Percentiles rank a stretch among this genome's conserved stretches.
phyloP scores from a whole-genome alignment of 1,140 invertebrate species.

The Trachymyrmex cornetzi region DNA sequence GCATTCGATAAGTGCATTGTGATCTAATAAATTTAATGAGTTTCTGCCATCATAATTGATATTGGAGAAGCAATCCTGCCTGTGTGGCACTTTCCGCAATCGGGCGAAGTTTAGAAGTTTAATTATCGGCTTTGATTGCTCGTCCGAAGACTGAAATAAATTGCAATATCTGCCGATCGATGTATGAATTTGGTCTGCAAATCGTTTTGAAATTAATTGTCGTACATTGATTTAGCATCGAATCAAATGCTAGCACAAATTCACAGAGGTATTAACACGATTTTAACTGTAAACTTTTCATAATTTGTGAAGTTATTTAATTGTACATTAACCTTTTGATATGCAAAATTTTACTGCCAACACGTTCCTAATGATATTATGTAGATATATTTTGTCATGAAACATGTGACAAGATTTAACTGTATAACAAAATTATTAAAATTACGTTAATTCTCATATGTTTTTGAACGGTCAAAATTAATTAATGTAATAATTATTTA shows the following conservation, averaged over 20 bases:
- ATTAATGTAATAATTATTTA: constrained; percentile 18
- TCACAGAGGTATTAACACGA: constrained; percentile 16
- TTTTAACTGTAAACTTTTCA: constrained; percentile 15
- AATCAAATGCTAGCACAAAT: neutral
- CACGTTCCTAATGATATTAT: neutral
- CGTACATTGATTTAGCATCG: constrained; percentile 36
- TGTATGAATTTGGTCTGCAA: constrained; percentile 53
- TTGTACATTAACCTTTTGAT: constrained; percentile 22
- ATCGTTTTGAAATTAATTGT: constrained; percentile 55
- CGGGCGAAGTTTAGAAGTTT: constrained; percentile 76
- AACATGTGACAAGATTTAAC: constrained; percentile 15
- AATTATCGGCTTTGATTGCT: constrained; percentile 79
- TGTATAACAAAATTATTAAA: neutral
- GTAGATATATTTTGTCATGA: constrained; percentile 24
- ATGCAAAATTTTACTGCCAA: neutral
- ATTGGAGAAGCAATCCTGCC: constrained; percentile 68
- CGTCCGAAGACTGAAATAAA: constrained; percentile 68
- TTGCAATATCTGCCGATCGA: constrained; percentile 63
- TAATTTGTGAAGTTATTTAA: constrained; percentile 34
- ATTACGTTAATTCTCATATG: constrained; percentile 11
- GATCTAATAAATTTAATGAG: constrained; percentile 74
- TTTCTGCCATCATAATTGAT: constrained; percentile 75
- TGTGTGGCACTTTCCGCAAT: constrained; percentile 74
- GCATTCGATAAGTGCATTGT: constrained; percentile 70
- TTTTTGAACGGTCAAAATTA: neutral